These are phyloP conservation scores for Gorsachius magnificus DNA, from an alignment of 2,797 vertebrate genomes.

Conservation along the genomic window DNA sequence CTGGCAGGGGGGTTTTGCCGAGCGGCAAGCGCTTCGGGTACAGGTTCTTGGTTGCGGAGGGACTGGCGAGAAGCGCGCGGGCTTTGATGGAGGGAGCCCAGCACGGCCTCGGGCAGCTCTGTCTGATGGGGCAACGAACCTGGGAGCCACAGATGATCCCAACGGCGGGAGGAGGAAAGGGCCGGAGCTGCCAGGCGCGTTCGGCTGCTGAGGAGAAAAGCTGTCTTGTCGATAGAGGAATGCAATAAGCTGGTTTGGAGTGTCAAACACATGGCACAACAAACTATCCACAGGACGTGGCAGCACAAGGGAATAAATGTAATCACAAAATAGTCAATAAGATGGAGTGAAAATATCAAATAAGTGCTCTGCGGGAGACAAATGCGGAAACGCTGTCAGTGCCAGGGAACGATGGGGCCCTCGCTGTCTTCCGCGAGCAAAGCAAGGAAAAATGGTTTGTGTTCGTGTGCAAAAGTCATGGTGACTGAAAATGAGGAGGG, in stretches of 20 bases:
- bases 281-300: background rate
- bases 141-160: constrained; percentile 30
- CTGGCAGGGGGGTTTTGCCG: background rate
- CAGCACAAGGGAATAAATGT: constrained; percentile 13
- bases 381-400: constrained; percentile 12
- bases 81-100: constrained; percentile 10
- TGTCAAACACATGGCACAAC: constrained; percentile 25
- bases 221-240: constrained; percentile 10
- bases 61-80: background rate
- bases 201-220: constrained; percentile 2
- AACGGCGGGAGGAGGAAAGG: background rate
- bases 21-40: background rate
- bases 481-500: background rate
- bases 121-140: background rate
- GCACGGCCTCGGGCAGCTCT: background rate
- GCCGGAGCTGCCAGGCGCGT: background rate
- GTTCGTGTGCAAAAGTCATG: background rate
- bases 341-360: constrained; percentile 47
- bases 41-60: background rate
- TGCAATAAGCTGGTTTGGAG: constrained; percentile 32
- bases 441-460: background rate
- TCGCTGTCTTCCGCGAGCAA: background rate
- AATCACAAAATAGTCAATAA: constrained; percentile 40
- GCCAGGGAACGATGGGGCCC: background rate
- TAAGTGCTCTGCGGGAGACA: constrained; percentile 5